phyloP scores from a whole-genome alignment of 2,113 vertebrate genomes.

The Sinocyclocheilus anshuiensis region DNA sequence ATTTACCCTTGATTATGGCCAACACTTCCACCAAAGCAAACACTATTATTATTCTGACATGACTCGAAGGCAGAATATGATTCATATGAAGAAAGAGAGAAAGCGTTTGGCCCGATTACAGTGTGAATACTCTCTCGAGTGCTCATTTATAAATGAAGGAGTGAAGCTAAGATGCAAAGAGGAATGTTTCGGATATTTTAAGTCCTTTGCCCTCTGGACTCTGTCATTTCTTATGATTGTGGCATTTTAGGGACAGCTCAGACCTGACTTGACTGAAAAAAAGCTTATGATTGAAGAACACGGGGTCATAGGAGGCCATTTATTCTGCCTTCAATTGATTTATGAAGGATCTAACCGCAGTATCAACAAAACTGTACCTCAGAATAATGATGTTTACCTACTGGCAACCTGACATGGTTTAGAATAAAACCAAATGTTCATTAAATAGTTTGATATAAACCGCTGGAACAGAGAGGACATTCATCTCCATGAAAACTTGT shows the following conservation, averaged over 20 bases:
- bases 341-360: background rate
- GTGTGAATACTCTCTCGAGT: background rate
- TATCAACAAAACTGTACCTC: background rate
- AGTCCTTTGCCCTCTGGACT: constrained; percentile 44
- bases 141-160: constrained; percentile 20
- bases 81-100: background rate
- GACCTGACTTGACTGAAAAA: constrained; percentile 40
- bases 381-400: constrained; percentile 13
- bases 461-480: background rate
- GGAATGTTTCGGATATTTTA: constrained; percentile 31
- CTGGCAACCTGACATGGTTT: background rate
- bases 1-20: background rate
- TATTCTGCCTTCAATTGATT: background rate
- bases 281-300: background rate
- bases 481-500: background rate
- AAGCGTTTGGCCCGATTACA: background rate
- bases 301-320: background rate
- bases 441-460: background rate
- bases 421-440: background rate
- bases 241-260: constrained; percentile 32
- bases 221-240: constrained; percentile 33
- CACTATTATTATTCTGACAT: background rate
- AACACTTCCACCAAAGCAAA: background rate
- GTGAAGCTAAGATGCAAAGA: background rate
- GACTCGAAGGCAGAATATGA: background rate